These are phyloP conservation scores for Brachycybe producta DNA, from an alignment of 2,888 invertebrate species.

Conservation along the genomic window DNA sequence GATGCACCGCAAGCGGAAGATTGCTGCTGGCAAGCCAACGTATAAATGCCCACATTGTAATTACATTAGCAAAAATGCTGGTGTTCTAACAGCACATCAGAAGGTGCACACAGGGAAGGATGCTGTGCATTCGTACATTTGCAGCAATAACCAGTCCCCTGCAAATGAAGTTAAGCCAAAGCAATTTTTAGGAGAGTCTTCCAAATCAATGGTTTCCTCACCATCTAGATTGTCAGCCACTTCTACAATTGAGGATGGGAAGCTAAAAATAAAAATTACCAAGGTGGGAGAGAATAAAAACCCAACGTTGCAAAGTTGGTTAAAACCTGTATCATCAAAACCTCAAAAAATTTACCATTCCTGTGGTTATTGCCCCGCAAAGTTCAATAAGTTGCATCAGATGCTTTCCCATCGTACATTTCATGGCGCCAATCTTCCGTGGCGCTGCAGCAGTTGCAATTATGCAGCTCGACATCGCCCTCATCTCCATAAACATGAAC, in stretches of 20 bases:
- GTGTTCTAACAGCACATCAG: conserved; percentile 45
- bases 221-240: no score
- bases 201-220: not conserved
- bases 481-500: conserved; percentile 32
- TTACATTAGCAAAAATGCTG: conserved; percentile 60
- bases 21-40: conserved; percentile 23
- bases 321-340: not conserved
- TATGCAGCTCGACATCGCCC: conserved; percentile 34
- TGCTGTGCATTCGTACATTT: conserved; percentile 41
- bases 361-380: conserved; percentile 27
- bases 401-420: conserved; percentile 15
- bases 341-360: conserved; percentile 23
- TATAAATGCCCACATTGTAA: conserved; percentile 62
- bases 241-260: no score
- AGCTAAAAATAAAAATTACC: no score
- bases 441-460: conserved; percentile 32
- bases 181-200: not conserved
- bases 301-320: no score
- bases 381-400: conserved; percentile 13
- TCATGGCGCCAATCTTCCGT: conserved; percentile 15
- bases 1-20: conserved; percentile 47
- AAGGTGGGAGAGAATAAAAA: no score
- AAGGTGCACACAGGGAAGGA: conserved; percentile 49
- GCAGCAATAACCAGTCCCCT: no score
- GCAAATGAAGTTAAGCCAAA: not conserved